Evolutionary conservation across 1,140 invertebrate species (phyloP), one percentile per base, ranked within the genome.

Genomic region (Colletes gigas): DNA sequence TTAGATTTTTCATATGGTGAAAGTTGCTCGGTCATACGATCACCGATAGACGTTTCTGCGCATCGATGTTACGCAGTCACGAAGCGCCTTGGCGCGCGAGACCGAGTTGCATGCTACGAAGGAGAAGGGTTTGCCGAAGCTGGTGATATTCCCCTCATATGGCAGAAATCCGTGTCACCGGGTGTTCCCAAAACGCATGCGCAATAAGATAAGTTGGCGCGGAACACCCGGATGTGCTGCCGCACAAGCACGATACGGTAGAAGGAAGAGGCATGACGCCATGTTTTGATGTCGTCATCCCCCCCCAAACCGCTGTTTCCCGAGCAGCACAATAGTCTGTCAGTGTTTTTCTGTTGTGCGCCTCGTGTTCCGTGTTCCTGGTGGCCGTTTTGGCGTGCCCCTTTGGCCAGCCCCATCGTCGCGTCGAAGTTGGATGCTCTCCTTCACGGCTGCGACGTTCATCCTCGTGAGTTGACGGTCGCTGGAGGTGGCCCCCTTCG

Each of bases 211-310:
- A 62, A 65, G 76, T 82, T 85, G 19, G 71, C 62, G 73, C 65
- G 65, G 70, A 71, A 69, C 68, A 71, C 73, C 72, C 80, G 83
- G 76, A 84, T 70, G 82, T 83, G 83, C 81, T 80, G 74, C 75
- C 71, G 71, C 62, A 47, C 44, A 44, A 68, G 65, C 55, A 83
- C 62, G 69, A 41, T 68, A 85, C 72, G 88, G 82, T 74, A 67
- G 69, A 68, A 87, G 85, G 86, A 89, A 88, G 87, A 91, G 88
- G 76, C 83, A 88, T 85, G 91, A 91, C 91, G 92, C 92, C 91
- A 93, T 92, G 91, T 93, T 92, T 91, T 92, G 91, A 89, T 90
- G 89, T 90, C 89, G 90, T 89, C 91, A 90, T 88, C 88, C 88
- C 88, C 89, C 88, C 87, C 66, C 81, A 82, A 84, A 87, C 65